These are phyloP conservation scores for Battus philenor DNA, from an alignment of 1,140 invertebrate genomes.

Conservation along the genomic window DNA sequence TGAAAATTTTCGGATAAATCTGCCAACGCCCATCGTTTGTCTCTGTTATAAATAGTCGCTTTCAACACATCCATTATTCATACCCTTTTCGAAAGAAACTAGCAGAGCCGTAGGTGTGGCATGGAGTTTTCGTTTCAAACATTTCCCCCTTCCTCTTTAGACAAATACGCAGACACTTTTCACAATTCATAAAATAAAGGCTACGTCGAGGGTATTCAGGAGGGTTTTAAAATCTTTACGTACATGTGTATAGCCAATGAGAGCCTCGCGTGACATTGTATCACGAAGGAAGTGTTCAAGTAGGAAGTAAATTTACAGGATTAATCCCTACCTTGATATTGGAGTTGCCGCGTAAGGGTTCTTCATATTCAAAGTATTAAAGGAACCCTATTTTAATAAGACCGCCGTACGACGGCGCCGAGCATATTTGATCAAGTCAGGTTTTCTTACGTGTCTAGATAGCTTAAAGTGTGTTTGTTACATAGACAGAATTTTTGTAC, in stretches of 20 bases:
- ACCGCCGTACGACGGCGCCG: too few relatives aligned
- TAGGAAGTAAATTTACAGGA: not conserved
- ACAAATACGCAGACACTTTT: slow-evolving; percentile 1
- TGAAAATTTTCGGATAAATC: slow-evolving; percentile 1
- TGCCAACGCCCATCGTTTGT: not conserved
- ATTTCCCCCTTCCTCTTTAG: not conserved
- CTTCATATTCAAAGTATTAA: not conserved
- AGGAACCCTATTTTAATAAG: not conserved
- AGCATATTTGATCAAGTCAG: too few relatives aligned
- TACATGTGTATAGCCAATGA: too few relatives aligned
- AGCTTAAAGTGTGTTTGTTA: too few relatives aligned
- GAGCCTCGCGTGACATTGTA: too few relatives aligned
- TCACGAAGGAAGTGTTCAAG: not conserved
- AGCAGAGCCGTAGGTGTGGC: not conserved
- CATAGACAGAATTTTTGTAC: too few relatives aligned
- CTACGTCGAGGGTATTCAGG: not conserved
- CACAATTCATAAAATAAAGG: slow-evolving; percentile 1
- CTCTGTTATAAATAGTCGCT: slow-evolving; percentile 9
- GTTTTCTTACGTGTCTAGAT: too few relatives aligned
- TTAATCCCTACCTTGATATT: not conserved
- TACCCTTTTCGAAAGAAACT: not conserved
- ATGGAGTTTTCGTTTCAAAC: not conserved
- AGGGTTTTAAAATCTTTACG: not conserved
- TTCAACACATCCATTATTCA: slow-evolving; percentile 11
- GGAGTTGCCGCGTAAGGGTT: not conserved